Evolutionary conservation across 2,113 vertebrate genomes (phyloP).

Genomic region (Synchiropus splendidus): DNA sequence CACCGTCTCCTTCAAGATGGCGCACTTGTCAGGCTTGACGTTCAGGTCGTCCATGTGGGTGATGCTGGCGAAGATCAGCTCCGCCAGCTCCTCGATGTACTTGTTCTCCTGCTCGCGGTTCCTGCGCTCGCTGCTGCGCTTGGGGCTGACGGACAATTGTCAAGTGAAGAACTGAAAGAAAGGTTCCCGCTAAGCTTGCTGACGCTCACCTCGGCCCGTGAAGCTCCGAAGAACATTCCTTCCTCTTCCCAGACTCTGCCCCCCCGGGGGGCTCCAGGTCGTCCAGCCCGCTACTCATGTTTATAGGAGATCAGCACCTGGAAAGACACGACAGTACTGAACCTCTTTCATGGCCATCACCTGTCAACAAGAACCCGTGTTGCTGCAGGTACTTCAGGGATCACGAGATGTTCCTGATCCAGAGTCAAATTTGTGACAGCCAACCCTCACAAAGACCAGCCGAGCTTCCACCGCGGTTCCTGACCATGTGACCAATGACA

Average conservation of each 20-base stretch:
- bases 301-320: slow-evolving; percentile 93
- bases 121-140: slow-evolving; percentile 87
- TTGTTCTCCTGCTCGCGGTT: slow-evolving; percentile 98
- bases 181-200: not conserved
- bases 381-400: no score
- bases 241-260: slow-evolving; percentile 89
- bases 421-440: no score
- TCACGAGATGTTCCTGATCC: no score
- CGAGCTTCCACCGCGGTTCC: no score
- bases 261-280: slow-evolving; percentile 80
- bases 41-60: slow-evolving; percentile 97
- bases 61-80: slow-evolving; percentile 97
- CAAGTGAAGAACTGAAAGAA: not conserved
- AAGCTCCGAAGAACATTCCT: slow-evolving; percentile 81
- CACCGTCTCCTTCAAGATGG: slow-evolving; percentile 98
- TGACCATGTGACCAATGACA: no score
- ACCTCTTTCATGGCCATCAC: no score
- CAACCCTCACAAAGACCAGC: no score
- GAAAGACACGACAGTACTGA: slow-evolving; percentile 1
- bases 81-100: slow-evolving; percentile 95
- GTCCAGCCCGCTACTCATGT: slow-evolving; percentile 87
- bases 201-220: slow-evolving; percentile 82
- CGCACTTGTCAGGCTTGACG: slow-evolving; percentile 98
- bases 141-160: slow-evolving; percentile 69
- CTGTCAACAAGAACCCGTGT: no score